phyloP scores from a whole-genome alignment of 2,888 invertebrate species.

The Drosophila vallismaia region DNA sequence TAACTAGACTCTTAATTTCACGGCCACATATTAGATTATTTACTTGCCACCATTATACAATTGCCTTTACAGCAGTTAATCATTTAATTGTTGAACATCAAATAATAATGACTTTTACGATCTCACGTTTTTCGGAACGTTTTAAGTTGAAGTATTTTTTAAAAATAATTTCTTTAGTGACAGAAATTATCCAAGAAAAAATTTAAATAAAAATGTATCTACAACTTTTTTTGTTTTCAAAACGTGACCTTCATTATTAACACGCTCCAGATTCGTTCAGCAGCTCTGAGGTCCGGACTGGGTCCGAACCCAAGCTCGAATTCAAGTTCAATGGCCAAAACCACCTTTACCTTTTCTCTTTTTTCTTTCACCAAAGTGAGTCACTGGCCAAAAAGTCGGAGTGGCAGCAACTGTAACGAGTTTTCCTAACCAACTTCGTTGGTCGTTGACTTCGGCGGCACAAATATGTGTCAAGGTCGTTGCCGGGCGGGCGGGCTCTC shows the following conservation, averaged over 20 bases:
- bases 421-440: slow-evolving; percentile 39
- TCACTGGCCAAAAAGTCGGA: slow-evolving; percentile 12
- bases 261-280: slow-evolving; percentile 6
- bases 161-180: not conserved
- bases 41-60: slow-evolving; percentile 4
- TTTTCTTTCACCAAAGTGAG: slow-evolving; percentile 25
- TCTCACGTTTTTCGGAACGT: slow-evolving; percentile 32
- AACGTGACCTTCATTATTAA: slow-evolving; percentile 17
- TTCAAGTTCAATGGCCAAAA: slow-evolving; percentile 33
- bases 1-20: slow-evolving; percentile 22
- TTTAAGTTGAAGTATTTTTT: not conserved
- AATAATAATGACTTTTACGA: slow-evolving; percentile 10
- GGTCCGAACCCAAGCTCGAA: slow-evolving; percentile 7
- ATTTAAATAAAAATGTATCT: not conserved
- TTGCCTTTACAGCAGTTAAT: slow-evolving; percentile 28
- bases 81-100: slow-evolving; percentile 17
- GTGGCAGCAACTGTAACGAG: slow-evolving; percentile 38
- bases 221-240: not conserved
- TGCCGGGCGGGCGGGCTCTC: slow-evolving; percentile 24
- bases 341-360: slow-evolving; percentile 11
- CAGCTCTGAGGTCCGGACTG: not conserved
- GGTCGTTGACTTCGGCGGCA: slow-evolving; percentile 45
- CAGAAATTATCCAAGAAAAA: not conserved
- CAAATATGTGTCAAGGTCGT: slow-evolving; percentile 44
- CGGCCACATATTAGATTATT: slow-evolving; percentile 14